phyloP scores from a whole-genome alignment of 2,797 vertebrate species.

The Dallia pectoralis region DNA sequence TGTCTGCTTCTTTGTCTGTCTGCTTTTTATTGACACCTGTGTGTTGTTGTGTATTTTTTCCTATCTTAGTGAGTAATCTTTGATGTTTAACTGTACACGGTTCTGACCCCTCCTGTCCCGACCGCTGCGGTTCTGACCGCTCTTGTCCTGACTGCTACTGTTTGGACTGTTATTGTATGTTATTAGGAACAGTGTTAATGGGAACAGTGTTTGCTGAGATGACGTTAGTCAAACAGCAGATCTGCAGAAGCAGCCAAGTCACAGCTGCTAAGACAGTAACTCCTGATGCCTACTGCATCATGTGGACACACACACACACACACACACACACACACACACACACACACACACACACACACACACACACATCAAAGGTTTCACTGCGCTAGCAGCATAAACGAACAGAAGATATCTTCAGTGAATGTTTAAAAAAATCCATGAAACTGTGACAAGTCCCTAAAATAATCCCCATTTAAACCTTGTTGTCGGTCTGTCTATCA shows the following conservation, averaged over 20 bases:
- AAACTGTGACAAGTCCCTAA: no score
- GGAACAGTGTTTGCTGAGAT: not conserved
- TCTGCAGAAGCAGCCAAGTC: not conserved
- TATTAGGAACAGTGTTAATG: no score
- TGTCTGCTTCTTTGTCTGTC: not conserved
- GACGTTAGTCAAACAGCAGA: not conserved
- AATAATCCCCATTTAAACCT: no score
- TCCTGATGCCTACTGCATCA: no score
- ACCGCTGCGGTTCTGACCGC: no score
- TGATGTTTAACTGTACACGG: not conserved
- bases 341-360: not conserved
- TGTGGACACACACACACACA: not conserved
- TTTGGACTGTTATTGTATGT: not conserved
- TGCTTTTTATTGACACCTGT: not conserved
- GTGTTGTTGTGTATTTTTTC: not conserved
- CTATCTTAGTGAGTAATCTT: not conserved
- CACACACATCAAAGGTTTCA: not conserved
- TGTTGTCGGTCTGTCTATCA: no score
- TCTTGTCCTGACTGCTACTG: no score
- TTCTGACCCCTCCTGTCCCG: no score
- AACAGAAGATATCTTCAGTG: no score
- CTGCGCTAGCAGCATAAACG: no score
- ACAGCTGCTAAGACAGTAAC: not conserved
- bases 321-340: not conserved
- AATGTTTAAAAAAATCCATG: no score